Conservation (phyloP, 2,113 vertebrate species). For the Brachyhypopomus occidentalis region DNA sequence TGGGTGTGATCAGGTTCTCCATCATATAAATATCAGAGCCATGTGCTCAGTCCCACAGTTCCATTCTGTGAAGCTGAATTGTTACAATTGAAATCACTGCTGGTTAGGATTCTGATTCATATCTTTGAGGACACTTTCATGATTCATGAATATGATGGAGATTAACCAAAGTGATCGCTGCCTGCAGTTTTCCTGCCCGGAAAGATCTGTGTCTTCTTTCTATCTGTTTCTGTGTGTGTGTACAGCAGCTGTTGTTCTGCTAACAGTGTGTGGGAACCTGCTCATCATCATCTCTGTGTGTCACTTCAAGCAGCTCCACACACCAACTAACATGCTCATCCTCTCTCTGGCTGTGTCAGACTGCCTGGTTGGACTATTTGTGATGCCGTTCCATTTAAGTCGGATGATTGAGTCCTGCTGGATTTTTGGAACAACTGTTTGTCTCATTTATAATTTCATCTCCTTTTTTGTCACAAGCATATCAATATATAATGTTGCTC, state of each 20-base stretch:
- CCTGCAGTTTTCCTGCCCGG: not conserved
- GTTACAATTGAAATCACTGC: not conserved
- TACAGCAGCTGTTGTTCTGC: slow-evolving; percentile 63
- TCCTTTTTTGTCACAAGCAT: not conserved
- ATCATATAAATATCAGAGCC: not conserved
- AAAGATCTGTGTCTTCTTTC: not conserved
- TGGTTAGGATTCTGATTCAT: no score
- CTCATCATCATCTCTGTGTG: slow-evolving; percentile 56
- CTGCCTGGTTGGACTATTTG: no score
- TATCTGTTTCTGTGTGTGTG: slow-evolving; percentile 56
- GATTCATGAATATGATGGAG: not conserved
- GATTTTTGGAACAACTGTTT: slow-evolving; percentile 7
- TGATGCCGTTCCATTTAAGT: no score
- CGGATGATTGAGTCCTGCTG: no score
- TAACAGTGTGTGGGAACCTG: slow-evolving; percentile 61
- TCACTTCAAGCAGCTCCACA: slow-evolving; percentile 62
- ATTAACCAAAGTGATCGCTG: not conserved
- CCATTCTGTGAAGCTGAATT: not conserved
- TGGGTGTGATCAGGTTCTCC: slow-evolving; percentile 13
- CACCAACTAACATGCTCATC: slow-evolving; percentile 55
- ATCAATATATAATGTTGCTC: slow-evolving; percentile 24
- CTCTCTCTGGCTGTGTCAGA: slow-evolving; percentile 56
- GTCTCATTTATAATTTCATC: not conserved
- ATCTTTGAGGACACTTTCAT: not conserved
- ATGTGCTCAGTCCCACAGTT: not conserved